Percentiles rank a stretch among this genome's conserved stretches.
Conservation (phyloP, 1,140 invertebrate genomes). For the Drusus annulatus region DNA sequence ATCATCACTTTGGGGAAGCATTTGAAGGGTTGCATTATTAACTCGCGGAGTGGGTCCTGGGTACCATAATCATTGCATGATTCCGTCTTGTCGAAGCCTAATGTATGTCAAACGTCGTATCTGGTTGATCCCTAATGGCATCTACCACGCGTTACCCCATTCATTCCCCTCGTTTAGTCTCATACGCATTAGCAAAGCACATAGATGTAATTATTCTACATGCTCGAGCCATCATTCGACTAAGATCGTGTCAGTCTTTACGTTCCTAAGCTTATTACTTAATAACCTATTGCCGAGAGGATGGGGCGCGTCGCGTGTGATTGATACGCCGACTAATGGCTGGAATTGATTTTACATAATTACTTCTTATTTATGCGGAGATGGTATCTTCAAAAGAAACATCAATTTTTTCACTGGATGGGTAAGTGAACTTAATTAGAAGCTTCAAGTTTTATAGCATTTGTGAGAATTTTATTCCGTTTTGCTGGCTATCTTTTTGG, state of each 20-base stretch:
- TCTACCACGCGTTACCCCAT: constrained; percentile 19
- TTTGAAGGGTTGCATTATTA: neutral
- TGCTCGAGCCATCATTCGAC: constrained; percentile 39
- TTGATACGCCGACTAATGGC: constrained; percentile 47
- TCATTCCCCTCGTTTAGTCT: constrained; percentile 48
- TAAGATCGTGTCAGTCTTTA: constrained; percentile 42
- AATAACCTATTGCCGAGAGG: constrained; percentile 50
- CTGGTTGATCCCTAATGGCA: constrained; percentile 13
- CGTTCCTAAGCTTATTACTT: constrained; percentile 55
- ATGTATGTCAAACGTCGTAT: constrained; percentile 20
- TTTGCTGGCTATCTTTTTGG: too few relatives aligned
- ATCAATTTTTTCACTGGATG: too few relatives aligned
- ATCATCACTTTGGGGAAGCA: neutral
- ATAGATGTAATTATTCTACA: constrained; percentile 57
- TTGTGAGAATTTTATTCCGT: too few relatives aligned
- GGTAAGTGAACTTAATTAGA: too few relatives aligned
- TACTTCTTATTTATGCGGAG: neutral
- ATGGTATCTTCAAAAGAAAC: too few relatives aligned
- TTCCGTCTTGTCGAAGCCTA: neutral
- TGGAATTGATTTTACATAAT: constrained; percentile 38
- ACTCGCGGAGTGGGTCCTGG: neutral
- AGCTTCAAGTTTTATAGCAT: too few relatives aligned
- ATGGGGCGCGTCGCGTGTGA: constrained; percentile 34
- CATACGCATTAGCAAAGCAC: constrained; percentile 42
- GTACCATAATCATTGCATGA: constrained; percentile 3